Base-by-base conservation (phyloP, 1,140 invertebrate genomes). In the Cotesia chilonis region DNA sequence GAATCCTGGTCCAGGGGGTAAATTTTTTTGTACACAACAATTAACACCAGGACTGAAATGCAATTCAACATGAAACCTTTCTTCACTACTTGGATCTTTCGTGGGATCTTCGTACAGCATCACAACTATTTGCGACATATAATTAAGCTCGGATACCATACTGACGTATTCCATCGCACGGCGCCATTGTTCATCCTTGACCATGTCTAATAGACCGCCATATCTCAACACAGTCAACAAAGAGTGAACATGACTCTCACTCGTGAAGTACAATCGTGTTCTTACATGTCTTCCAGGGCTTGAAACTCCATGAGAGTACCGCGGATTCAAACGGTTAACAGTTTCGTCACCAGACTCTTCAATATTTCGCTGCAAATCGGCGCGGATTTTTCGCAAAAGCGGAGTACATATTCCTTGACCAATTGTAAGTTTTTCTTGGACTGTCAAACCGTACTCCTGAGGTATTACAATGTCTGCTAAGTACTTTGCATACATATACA, bases 101-200 rank as follows among this genome's bases (percentile, higher is more conserved):
- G 95, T 98, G 4, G 96, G 96, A 88, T 99, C 97, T 88, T 99
- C 98, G 83, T 99, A 99, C n/a, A 99, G 87, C 97, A 99, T 99
- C 4, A 99, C 95, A 0, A 99, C 97, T 65, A 99, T 95, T 87
- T 99, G 98, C 0, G 98, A 98, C 94, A 99, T 97, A 84, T 99
- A 99, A 88, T 99, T 99, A 1, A 99, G 89, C 85, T 99, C 98
- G 0, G 97, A 96, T 1, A 99, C 96, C 89, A 96, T 96, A 61
- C 94, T 96, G 1, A 99, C 93, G 82, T 99, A 99, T 80, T 99
- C 96, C 96, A 99, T 98, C 0, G 98, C 98, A 72, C 97, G 90
- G 5, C 94, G 91, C 98, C 98, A 99, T 83, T 99, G 98, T 85
- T 98, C 96, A 84, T 99, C 98, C 81, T 92, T 94, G 6, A 91